Conservation (phyloP, 1,140 invertebrate genomes). For the Cotesia typhae region DNA sequence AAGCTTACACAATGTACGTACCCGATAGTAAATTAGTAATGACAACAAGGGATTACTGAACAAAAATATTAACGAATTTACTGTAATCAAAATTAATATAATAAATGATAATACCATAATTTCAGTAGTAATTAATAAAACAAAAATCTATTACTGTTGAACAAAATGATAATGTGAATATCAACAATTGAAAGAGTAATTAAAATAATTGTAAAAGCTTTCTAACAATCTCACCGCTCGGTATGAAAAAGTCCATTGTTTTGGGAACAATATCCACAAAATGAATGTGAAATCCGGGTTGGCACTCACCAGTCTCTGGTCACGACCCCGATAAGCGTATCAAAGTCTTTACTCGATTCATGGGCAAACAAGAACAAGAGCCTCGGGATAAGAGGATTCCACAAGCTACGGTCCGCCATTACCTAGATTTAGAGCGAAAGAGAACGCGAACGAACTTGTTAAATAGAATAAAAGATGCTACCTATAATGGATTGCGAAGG, state of each 20-base stretch:
- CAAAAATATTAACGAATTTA: too few species aligned
- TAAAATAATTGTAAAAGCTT: too few species aligned
- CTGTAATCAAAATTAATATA: too few species aligned
- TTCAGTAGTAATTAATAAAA: background rate
- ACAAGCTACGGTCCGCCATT: background rate
- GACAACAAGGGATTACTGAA: too few species aligned
- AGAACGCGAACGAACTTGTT: background rate
- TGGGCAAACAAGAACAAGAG: constrained; percentile 1
- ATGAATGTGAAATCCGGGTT: background rate
- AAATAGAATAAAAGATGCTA: background rate
- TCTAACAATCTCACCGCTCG: too few species aligned
- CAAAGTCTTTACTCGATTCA: constrained; percentile 8
- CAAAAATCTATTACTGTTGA: background rate
- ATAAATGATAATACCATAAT: too few species aligned
- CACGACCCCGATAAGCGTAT: constrained; percentile 7
- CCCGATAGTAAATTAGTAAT: too few species aligned
- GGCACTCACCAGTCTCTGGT: constrained; percentile 5
- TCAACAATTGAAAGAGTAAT: too few species aligned
- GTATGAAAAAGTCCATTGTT: too few species aligned
- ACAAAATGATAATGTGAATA: too few species aligned
- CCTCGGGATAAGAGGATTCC: constrained; percentile 4
- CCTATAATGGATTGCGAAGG: background rate
- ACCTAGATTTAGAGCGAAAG: constrained; percentile 1
- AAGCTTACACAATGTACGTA: too few species aligned
- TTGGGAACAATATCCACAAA: too few species aligned